Conservation (phyloP, 2,113 vertebrate genomes). For the Esox niger region DNA sequence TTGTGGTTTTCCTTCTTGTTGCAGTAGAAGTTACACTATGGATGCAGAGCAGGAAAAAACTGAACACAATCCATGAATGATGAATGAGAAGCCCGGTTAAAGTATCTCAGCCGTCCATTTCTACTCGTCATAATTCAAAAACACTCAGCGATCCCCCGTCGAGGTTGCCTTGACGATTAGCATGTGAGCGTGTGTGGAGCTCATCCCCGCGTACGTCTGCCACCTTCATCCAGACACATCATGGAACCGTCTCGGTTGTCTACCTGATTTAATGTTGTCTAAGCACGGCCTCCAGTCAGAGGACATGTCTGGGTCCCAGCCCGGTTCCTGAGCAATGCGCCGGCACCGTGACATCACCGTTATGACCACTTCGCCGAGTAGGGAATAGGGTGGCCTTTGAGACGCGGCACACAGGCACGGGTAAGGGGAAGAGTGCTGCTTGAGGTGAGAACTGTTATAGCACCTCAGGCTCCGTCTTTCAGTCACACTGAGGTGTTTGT, state of each 20-base stretch:
- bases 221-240: conserved; percentile 37
- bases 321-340: conserved; percentile 3
- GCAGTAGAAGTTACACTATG: too few relatives aligned
- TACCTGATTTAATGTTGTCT: conserved; percentile 25
- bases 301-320: conserved; percentile 51
- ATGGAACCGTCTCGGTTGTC: conserved; percentile 56
- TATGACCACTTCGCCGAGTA: too few relatives aligned
- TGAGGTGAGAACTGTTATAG: conserved; percentile 42
- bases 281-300: conserved; percentile 33
- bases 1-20: too few relatives aligned
- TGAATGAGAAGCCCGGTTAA: conserved; percentile 14
- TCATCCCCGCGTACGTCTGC: conserved; percentile 36
- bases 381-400: too few relatives aligned
- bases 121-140: conserved; percentile 29
- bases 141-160: conserved; percentile 21
- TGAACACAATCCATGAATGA: conserved; percentile 13
- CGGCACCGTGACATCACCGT: too few relatives aligned
- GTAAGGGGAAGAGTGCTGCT: conserved; percentile 22
- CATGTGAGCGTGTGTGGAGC: conserved; percentile 36
- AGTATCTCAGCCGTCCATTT: conserved; percentile 15
- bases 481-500: conserved; percentile 2
- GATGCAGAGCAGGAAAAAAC: conserved; percentile 10
- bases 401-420: conserved; percentile 23
- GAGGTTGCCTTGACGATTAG: conserved; percentile 36
- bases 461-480: conserved; percentile 3